Base-by-base conservation (phyloP, 2,888 invertebrate species). In the Apamea epomidion region DNA sequence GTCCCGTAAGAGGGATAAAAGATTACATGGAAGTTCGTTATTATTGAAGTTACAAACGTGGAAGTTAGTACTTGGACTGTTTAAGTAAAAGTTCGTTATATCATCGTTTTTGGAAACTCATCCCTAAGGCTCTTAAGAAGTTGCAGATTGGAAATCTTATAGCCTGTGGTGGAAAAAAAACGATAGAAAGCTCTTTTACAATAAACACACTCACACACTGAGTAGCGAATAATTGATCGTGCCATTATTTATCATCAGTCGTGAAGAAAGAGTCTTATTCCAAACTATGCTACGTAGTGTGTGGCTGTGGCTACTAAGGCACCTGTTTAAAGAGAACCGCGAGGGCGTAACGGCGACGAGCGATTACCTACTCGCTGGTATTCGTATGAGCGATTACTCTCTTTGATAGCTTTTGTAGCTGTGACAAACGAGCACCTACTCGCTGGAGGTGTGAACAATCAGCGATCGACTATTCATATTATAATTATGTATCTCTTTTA, bases 271-370 rank as follows among this genome's bases (percentile, higher is more conserved):
- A 29, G 5, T 25, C 21, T 70, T 51, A 10, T 51, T 8, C 32
- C 21, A 78, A 80, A 74, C 58, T 76, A 58, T 71, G 25, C 7
- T 4, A 32, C 29, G 51, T 72, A 54, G 48, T 32, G 14, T 29
- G 29, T 21, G 12, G 18, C 48, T 48, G 69, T 45, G 29, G 12
- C 21, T 69, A 48, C 42, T n/a, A n/a, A 60, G n/a, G 60, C 60
- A 29, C 4, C 25, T 3, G 58, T 58, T 12, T 25, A 54, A 54
- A 21, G 21, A 54, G 54, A 25, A 54, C 7, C 8, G 8, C 25
- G 58, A 58, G 8, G 7, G 54, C 21, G 21, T 18, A 21, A 7
- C 0, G 21, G 21, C 54, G 7, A 54, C 8, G 2, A 54, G 21
- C 21, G 48, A 21, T 54, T 54, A 21, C n/a, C n/a, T n/a, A n/a